Evolutionary conservation across 2,797 vertebrate genomes (phyloP), one percentile per base, ranked within the genome.

Genomic region (Caiman crocodilus): DNA sequence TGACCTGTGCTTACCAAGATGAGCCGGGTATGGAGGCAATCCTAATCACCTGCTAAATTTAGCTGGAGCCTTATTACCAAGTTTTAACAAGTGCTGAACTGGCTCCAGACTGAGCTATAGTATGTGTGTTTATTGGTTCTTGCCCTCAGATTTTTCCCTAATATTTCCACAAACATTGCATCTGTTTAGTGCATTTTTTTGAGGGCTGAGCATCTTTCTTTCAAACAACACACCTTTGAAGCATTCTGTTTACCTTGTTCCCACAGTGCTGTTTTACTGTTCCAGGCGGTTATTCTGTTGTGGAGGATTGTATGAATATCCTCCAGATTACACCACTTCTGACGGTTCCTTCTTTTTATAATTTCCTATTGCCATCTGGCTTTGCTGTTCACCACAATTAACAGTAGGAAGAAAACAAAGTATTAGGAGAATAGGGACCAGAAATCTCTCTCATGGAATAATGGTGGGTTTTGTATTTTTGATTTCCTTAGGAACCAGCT

Each of bases 291-390:
- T 69, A 84, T 71, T 79, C 82, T 76, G 32, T 78, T 69, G 56
- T 71, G 74, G 79, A 83, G 84, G 61, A 58, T 75, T 83, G 57
- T 11, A 30, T 82, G 76, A 87, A 69, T n/a, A 64, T 35, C 14
- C 57, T 92, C 67, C 79, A 82, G 79, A 79, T 86, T 75, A 42
- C 4, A 4, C 35, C 26, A 76, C 69, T 90, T 90, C 83, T 65
- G 91, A 89, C 56, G 60, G 76, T 83, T 82, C 79, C 63, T 79
- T 76, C 87, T 77, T 50, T 83, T 75, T 83, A 60, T 69, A 82
- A 92, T 92, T 83, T 83, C 83, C 87, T 64, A 58, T 78, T 74
- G 75, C 87, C 79, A 90, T 90, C 87, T 93, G 91, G 87, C 84
- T 86, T 65, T 84, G 67, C 69, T 87, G 57, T 50, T 69, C 28